Base-by-base conservation (phyloP, 2,797 vertebrate genomes). In the Protonibea diacanthus region DNA sequence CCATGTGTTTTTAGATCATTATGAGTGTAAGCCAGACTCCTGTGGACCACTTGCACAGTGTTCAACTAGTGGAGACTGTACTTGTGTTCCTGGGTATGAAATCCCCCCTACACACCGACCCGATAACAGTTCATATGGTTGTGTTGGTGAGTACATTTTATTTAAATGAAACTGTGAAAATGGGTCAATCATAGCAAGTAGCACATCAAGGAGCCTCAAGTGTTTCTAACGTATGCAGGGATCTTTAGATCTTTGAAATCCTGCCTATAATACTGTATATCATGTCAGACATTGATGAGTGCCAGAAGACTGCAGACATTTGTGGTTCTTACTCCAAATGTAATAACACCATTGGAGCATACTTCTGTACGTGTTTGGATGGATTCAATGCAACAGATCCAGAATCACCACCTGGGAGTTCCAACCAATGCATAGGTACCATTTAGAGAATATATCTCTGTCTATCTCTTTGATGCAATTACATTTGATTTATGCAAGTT, bases 221-320 rank as follows among this genome's bases (percentile, higher is more conserved):
- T 29, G 5, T 5, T 33, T 18, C 29, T 7, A 33, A 21, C 18
- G 1, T 29, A 6, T 44, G 23, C 6, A 25, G 1, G 17, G 6
- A 44, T 10, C 2, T 25, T 25, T 1, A 38, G 2, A 38, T 38
- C 33, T n/a, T 45, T 10, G 27, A 42, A 49, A 4, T 23, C 14
- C 1, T 51, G 10, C 45, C 27, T 44, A 3, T 33, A n/a, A 47
- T 45, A 2, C 25, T 27, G 25, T 27, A 33, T 78, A 6, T 66
- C 6, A 67, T 57, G 27, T 8, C 62, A 93, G 92, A 93, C 57
- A 89, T 89, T 12, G 70, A 93, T 55, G 89, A 94, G 65, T 94
- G 93, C 56, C 1, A 20, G 21, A 44, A 0, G 15, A 74, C 20
- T 18, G 0, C 53, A 7, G 38, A 0, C 0, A 23, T 65, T 18